These are phyloP conservation scores for Cisticola juncidis DNA, from an alignment of 2,113 vertebrate species.

Conservation along the genomic window DNA sequence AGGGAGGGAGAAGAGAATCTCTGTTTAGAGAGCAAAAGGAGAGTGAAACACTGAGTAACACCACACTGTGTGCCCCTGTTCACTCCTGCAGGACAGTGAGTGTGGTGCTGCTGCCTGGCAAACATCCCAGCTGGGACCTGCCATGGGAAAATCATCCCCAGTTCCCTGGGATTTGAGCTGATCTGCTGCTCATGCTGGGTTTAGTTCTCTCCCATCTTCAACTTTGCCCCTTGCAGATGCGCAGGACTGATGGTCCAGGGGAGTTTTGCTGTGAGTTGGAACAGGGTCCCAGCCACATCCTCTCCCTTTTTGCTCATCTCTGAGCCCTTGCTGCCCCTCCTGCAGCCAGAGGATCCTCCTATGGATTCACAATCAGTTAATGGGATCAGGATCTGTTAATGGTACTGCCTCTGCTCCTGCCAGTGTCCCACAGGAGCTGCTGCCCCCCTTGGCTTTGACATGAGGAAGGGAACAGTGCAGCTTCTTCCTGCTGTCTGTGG, in stretches of 20 bases:
- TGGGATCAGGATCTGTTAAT: not conserved
- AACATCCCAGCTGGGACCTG: not conserved
- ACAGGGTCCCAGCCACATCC: not conserved
- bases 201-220: not conserved
- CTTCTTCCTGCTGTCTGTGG: not conserved
- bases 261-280: not conserved
- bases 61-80: rapidly evolving
- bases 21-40: not conserved
- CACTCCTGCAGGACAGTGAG: not conserved
- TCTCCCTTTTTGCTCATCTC: not conserved
- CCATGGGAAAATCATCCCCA: not conserved
- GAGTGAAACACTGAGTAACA: not conserved
- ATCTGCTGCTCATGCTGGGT: not conserved
- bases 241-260: not conserved
- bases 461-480: not conserved
- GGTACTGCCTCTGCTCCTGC: not conserved
- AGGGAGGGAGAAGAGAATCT: not conserved
- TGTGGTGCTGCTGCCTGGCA: not conserved
- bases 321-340: not conserved
- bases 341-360: rapidly evolving
- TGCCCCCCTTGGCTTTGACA: not conserved
- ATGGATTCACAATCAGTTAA: rapidly evolving
- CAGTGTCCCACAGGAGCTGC: not conserved
- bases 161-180: rapidly evolving
- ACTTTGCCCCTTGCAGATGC: not conserved